Evolutionary conservation across 2,797 vertebrate species (phyloP), one percentile per base, ranked within the genome.

Genomic region (Scomberomorus guttatus): DNA sequence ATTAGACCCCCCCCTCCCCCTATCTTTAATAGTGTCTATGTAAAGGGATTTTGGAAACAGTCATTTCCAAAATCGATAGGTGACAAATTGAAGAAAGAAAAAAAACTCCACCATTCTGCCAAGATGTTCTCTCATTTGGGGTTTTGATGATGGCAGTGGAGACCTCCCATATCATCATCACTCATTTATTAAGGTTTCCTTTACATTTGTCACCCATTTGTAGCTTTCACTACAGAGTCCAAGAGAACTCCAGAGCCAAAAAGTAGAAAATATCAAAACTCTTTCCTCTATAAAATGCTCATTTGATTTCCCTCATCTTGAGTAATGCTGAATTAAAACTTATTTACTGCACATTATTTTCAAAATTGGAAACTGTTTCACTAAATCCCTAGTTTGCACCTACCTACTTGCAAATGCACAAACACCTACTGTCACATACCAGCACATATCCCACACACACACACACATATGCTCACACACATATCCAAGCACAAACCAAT

Each of bases 401-500:
- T 42, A 9, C 48, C 75, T 24, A 17, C 61, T 63, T 46, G 37
- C 59, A 67, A 80, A 87, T 62, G 34, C 72, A 60, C 57, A 80
- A 77, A 87, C 64, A 80, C 27, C 18, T n/a, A 69, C 42, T 72
- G 70, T 73, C 60, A 73, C 67, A 57, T 17, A 57, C 34, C 39
- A 29, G 18, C 37, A 42, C 46, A 57, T 54, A 60, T 67, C 3
- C 24, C 6, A 67, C 34, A 55, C 13, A 44, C 17, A 48, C 37
- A 59, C 62, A 46, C 12, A 54, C 54, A 70, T 2, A 65, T 12
- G 5, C 34, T 11, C 72, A 50, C 72, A 51, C 39, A 39, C 39
- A 15, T 9, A 59, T 46, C n/a, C 25, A 81, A 54, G 50, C 48
- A 70, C 46, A 70, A 50, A 70, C 48, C 29, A 77, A 25, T 29